Percentiles rank a stretch among this genome's conserved stretches.
These are phyloP conservation scores for Melieria crassipennis DNA, from an alignment of 2,888 invertebrate genomes.

Conservation along the genomic window DNA sequence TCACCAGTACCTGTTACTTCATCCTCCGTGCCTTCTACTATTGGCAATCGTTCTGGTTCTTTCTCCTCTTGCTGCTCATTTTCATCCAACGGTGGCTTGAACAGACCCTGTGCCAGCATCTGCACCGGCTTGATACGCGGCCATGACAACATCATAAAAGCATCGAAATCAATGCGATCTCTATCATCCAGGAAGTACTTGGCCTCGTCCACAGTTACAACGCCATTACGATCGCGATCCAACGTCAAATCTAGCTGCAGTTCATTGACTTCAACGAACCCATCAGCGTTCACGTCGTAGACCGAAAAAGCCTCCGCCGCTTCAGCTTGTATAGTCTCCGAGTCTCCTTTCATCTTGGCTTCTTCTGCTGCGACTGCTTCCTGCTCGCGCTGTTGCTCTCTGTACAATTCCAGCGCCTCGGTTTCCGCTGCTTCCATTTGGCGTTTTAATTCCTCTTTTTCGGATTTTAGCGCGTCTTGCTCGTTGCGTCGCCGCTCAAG, in stretches of 20 bases:
- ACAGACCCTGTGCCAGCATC: conserved; percentile 79
- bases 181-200: conserved; percentile 77
- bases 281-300: conserved; percentile 85
- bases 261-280: conserved; percentile 75
- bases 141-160: conserved; percentile 79
- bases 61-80: conserved; percentile 52
- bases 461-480: conserved; percentile 81
- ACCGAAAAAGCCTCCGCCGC: conserved; percentile 78
- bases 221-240: conserved; percentile 90
- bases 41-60: conserved; percentile 42
- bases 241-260: conserved; percentile 79
- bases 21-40: conserved; percentile 46
- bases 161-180: conserved; percentile 74
- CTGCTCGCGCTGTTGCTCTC: conserved; percentile 74
- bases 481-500: conserved; percentile 78
- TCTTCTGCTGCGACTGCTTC: conserved; percentile 69
- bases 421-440: conserved; percentile 79
- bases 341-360: conserved; percentile 71
- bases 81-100: conserved; percentile 68
- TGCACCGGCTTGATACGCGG: conserved; percentile 79
- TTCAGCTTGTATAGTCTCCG: conserved; percentile 68
- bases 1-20: background rate
- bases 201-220: conserved; percentile 88
- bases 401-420: conserved; percentile 80
- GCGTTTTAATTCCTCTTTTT: conserved; percentile 78